Base-by-base conservation (phyloP, 2,888 invertebrate species). In the Limnephilus marmoratus region DNA sequence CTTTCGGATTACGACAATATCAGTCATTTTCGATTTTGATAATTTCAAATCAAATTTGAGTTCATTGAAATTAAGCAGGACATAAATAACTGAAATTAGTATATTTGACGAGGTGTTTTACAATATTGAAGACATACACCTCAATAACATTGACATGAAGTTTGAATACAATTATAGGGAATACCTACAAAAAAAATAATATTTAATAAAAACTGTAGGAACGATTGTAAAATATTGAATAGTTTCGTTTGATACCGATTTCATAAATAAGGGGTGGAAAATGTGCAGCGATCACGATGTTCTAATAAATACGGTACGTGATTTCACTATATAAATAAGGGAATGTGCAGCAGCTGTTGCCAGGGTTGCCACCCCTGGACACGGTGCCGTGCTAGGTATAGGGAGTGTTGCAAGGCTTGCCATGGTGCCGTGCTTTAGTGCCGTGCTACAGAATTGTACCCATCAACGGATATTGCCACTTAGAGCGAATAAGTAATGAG, bases 221-320 rank as follows among this genome's bases (percentile, higher is more conserved):
- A 13, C 31, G 11, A 31, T 29, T 82, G 53, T 68, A 68, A 68
- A 68, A 68, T 68, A 68, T 68, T 68, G 53, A 24, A 24, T 12
- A 12, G 18, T 13, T 18, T 13, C 12, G 41, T 41, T 24, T 85
- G 41, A 85, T 85, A 85, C 41, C 49, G 68, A 87, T 53, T 87
- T 29, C 49, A 53, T 18, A 49, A 87, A 24, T 29, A 87, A 53
- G 53, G 53, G 68, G 29, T 85, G 85, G 41, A 45, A 91, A 87
- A 91, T 31, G 45, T 49, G 85, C 86, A 34, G 90, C 80, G 90
- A 88, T 89, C 93, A 93, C 93, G 92, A 85, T 41, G 45, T 31
- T 81, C 34, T 85, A 49, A 91, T 93, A 93, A 93, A 93, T 93
- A 92, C 86, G 24, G 90, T 80, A 91, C 93, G 93, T 93, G 93